Evolutionary conservation across 2,888 invertebrate species (phyloP).

Genomic region (Lymantria dispar): DNA sequence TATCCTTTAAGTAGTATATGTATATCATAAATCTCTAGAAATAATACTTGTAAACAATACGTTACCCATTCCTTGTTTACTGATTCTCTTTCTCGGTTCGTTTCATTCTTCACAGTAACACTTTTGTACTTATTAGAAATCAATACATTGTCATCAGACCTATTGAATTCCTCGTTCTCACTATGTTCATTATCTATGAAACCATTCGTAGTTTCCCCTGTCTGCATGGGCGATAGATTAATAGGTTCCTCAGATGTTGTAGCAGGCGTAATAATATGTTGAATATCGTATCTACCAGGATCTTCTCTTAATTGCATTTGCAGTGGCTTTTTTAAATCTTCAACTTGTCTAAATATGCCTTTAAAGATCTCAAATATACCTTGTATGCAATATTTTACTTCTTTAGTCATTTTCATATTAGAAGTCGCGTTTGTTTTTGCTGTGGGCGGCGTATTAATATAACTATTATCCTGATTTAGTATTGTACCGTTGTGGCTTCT

Average conservation of each 20-base stretch:
- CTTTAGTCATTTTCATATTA: neutral
- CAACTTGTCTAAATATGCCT: neutral
- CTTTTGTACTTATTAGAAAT: slow-evolving; percentile 50
- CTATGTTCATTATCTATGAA: slow-evolving; percentile 19
- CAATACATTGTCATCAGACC: slow-evolving; percentile 50
- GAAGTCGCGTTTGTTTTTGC: neutral
- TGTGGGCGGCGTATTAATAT: neutral
- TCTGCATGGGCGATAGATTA: neutral
- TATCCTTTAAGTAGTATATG: too few relatives aligned
- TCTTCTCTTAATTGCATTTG: neutral
- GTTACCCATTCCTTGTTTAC: slow-evolving; percentile 40
- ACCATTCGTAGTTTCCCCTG: slow-evolving; percentile 8
- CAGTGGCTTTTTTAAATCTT: neutral
- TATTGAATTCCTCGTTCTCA: slow-evolving; percentile 38
- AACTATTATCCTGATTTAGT: neutral
- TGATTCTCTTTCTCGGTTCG: neutral
- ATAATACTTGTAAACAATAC: too few relatives aligned
- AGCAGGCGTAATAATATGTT: neutral
- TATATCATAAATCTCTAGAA: too few relatives aligned
- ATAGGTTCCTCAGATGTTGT: neutral
- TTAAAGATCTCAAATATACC: neutral
- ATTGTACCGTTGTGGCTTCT: slow-evolving; percentile 12
- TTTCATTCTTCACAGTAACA: slow-evolving; percentile 1
- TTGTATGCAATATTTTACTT: neutral
- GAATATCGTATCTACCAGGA: neutral